Conservation (phyloP, 2,888 invertebrate genomes). For the Stenodera caucasica region DNA sequence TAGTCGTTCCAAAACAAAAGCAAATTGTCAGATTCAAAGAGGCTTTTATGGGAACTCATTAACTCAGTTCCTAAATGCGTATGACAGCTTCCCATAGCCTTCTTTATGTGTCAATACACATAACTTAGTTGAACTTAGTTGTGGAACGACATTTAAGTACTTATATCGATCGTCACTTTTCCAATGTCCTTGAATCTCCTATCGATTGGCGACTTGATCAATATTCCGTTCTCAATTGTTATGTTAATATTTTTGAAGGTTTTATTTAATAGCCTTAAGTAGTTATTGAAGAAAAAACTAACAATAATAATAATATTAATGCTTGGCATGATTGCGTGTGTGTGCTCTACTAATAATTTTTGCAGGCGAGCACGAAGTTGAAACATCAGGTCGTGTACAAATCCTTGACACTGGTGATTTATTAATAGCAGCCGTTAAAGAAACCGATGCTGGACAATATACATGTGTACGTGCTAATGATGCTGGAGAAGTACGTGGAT, state of each 20-base stretch:
- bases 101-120: too few species aligned
- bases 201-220: not conserved
- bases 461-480: slow-evolving; percentile 87
- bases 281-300: not conserved
- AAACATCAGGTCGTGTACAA: slow-evolving; percentile 77
- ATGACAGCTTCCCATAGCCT: too few species aligned
- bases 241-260: too few species aligned
- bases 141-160: too few species aligned
- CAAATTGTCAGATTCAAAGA: too few species aligned
- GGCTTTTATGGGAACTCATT: too few species aligned
- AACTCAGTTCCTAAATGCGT: too few species aligned
- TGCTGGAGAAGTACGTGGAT: slow-evolving; percentile 82
- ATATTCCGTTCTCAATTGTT: too few species aligned
- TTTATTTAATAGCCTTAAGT: not conserved
- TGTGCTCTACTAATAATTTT: slow-evolving; percentile 35
- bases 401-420: slow-evolving; percentile 85
- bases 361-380: slow-evolving; percentile 64
- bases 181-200: not conserved
- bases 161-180: too few species aligned
- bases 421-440: slow-evolving; percentile 81
- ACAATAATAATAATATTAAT: not conserved
- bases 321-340: slow-evolving; percentile 27
- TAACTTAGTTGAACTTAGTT: too few species aligned
- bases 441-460: slow-evolving; percentile 85
- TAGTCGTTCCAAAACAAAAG: too few species aligned